phyloP scores from a whole-genome alignment of 2,888 invertebrate species.

The Caenorhabditis sp. region DNA sequence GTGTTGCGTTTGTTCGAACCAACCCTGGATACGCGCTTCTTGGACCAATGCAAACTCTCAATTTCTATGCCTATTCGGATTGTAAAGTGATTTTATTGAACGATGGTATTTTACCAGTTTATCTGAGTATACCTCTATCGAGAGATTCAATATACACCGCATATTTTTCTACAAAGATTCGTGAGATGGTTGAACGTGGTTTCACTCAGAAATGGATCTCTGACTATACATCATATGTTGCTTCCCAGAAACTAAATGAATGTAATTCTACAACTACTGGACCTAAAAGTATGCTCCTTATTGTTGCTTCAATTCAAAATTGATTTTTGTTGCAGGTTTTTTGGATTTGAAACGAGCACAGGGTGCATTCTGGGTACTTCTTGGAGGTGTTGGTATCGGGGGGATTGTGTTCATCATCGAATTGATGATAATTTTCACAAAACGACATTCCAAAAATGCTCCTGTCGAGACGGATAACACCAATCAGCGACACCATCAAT shows the following conservation, averaged over 20 bases:
- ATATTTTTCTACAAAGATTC: constrained; percentile 53
- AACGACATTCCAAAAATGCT: no score
- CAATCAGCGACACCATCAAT: no score
- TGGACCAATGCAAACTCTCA: constrained; percentile 57
- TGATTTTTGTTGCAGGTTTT: constrained; percentile 33
- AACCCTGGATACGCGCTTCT: constrained; percentile 51
- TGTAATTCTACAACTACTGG: constrained; percentile 41
- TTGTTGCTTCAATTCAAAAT: neutral
- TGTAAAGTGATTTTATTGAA: constrained; percentile 51
- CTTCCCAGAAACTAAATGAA: constrained; percentile 41
- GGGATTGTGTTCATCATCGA: constrained; percentile 33
- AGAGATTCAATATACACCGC: constrained; percentile 49
- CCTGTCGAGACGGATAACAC: no score
- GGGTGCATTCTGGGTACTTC: constrained; percentile 64
- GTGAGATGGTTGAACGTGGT: constrained; percentile 62
- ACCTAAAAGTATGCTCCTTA: constrained; percentile 21
- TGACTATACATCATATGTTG: constrained; percentile 54
- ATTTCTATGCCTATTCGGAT: constrained; percentile 54
- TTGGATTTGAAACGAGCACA: constrained; percentile 57
- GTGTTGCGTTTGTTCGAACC: constrained; percentile 49
- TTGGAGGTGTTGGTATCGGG: constrained; percentile 47
- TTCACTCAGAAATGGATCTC: constrained; percentile 65
- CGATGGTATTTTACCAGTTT: constrained; percentile 61
- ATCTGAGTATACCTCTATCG: constrained; percentile 52
- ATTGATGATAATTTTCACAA: constrained; percentile 9